These are phyloP conservation scores for Phengaris arion DNA, from an alignment of 2,888 invertebrate genomes.

Conservation along the genomic window DNA sequence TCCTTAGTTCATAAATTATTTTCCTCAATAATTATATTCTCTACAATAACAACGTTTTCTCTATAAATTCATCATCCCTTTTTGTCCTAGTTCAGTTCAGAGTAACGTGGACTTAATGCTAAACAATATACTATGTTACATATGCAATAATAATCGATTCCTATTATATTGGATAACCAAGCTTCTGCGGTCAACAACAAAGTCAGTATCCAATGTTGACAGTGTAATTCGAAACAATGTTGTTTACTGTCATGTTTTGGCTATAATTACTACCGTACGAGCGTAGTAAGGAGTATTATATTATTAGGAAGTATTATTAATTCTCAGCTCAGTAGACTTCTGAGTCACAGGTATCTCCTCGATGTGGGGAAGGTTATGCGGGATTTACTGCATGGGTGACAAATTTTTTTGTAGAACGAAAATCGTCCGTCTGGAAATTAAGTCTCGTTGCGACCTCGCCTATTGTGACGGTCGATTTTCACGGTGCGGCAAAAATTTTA, in stretches of 20 bases:
- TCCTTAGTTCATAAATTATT: neutral
- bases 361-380: no score
- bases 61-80: neutral
- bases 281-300: neutral
- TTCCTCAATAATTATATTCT: neutral
- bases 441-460: no score
- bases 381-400: no score
- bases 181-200: constrained; percentile 25
- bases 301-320: neutral
- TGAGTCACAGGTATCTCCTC: no score
- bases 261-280: neutral
- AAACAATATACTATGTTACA: neutral
- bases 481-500: no score
- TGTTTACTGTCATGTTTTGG: neutral
- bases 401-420: no score
- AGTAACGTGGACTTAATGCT: neutral
- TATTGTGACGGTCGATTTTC: no score
- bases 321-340: neutral
- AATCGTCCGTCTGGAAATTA: no score
- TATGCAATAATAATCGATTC: constrained; percentile 1
- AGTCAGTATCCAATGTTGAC: constrained; percentile 2
- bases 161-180: constrained; percentile 6
- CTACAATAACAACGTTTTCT: neutral
- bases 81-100: neutral
- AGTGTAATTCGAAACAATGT: neutral